Evolutionary conservation across 2,888 invertebrate species (phyloP), one percentile per base, ranked within the genome.

Genomic region (Synanthedon formicaeformis): DNA sequence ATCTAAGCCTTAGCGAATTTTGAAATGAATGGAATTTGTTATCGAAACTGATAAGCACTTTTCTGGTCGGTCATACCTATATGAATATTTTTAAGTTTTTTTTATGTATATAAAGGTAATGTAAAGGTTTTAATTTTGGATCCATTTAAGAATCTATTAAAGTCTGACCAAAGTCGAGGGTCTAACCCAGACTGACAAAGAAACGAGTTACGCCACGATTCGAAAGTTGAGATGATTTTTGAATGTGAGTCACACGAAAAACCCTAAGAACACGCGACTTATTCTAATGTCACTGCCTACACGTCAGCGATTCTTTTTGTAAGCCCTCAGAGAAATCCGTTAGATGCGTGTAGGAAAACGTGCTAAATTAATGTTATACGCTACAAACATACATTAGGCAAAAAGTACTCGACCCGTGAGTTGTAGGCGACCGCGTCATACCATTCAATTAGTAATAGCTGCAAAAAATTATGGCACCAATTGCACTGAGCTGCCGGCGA

Each of bases 401-500:
- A 45, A 45, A 45, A 61, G 55, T 62, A 65, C 63, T 69, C 62
- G 66, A 69, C 59, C 59, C 59, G 63, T 61, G 60, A 62, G 18
- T 60, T 69, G 69, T 74, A 73, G 73, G 71, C 67, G 70, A 77
- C 66, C 64, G 66, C 65, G 74, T 75, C 73, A 68, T 61, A 60
- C 67, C 60, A 73, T 73, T 78, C 75, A 78, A 77, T 79, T 72
- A 73, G 68, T 67, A 71, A 72, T 72, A 74, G 67, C 63, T 59
- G 71, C 73, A 81, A 79, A 79, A 83, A 81, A 75, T 75, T 71
- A 77, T 76, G 63, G 69, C 71, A 69, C 70, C 75, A 73, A 68
- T 71, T 75, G 73, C 72, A 71, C 66, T 59, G 67, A 67, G 68
- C 67, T 72, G 65, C 69, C 78, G 71, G 75, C 78, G 73, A 81